These are phyloP conservation scores for Nothocercus julius DNA, from an alignment of 2,113 vertebrate genomes.

Conservation along the genomic window DNA sequence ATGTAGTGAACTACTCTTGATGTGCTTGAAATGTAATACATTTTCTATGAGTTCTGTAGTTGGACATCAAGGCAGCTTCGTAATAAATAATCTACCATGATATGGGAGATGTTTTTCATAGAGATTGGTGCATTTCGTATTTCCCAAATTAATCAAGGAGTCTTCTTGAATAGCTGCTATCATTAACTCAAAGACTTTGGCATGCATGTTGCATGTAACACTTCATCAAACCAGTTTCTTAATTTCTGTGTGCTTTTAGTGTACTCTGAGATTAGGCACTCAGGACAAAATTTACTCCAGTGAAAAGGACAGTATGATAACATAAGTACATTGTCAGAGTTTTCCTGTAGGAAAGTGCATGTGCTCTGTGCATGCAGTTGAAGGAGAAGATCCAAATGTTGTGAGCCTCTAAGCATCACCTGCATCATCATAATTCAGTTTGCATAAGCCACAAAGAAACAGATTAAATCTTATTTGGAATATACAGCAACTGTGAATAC, in stretches of 20 bases:
- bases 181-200: neutral
- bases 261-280: neutral
- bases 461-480: neutral
- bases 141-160: neutral
- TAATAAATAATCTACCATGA: neutral
- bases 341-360: neutral
- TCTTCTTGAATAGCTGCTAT: neutral
- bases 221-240: neutral
- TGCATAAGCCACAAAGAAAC: neutral
- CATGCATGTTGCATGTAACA: neutral
- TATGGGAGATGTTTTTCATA: neutral
- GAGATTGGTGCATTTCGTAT: neutral
- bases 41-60: neutral
- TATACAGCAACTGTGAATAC: neutral
- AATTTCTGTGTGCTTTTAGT: neutral
- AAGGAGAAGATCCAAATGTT: neutral
- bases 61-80: neutral
- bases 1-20: neutral
- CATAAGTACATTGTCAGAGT: neutral
- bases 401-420: neutral
- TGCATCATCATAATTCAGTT: neutral
- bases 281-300: neutral
- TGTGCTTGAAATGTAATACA: rapidly evolving
- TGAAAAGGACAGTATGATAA: neutral
- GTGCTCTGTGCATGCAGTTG: neutral